phyloP scores from a whole-genome alignment of 2,797 vertebrate genomes.

The Dryobates pubescens region DNA sequence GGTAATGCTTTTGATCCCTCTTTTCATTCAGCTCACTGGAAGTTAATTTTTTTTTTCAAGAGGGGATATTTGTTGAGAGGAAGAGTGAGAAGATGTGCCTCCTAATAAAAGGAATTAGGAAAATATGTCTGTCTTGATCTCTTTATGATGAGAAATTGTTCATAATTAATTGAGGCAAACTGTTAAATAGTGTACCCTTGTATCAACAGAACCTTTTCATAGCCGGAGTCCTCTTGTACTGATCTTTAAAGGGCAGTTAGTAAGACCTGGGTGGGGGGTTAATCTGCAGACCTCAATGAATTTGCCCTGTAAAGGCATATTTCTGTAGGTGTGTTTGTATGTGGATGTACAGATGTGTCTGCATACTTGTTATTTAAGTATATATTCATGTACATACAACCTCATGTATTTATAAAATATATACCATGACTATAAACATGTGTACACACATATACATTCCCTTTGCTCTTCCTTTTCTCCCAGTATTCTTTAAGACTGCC shows the following conservation, averaged over 20 bases:
- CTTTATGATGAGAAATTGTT: neutral
- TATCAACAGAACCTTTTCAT: neutral
- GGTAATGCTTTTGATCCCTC: constrained; percentile 50
- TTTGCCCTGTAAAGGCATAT: neutral
- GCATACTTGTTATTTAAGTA: too few species aligned
- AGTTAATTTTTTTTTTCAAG: constrained; percentile 47
- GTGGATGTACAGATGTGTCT: neutral
- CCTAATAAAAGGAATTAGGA: neutral
- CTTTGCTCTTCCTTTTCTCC: neutral
- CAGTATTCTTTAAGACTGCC: neutral
- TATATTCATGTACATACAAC: neutral
- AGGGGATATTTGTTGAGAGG: neutral
- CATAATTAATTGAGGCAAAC: neutral
- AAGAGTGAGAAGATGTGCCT: neutral
- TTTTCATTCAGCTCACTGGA: constrained; percentile 45
- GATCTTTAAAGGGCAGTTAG: neutral
- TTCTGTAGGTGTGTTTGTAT: neutral
- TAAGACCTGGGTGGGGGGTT: neutral
- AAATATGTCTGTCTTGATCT: neutral
- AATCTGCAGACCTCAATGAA: neutral
- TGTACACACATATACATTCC: neutral
- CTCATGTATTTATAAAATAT: neutral
- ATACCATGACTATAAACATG: neutral
- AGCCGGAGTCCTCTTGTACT: neutral
- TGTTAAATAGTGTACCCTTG: neutral